Base-by-base conservation (phyloP, 2,888 invertebrate species). In the Ectobius pallidus region DNA sequence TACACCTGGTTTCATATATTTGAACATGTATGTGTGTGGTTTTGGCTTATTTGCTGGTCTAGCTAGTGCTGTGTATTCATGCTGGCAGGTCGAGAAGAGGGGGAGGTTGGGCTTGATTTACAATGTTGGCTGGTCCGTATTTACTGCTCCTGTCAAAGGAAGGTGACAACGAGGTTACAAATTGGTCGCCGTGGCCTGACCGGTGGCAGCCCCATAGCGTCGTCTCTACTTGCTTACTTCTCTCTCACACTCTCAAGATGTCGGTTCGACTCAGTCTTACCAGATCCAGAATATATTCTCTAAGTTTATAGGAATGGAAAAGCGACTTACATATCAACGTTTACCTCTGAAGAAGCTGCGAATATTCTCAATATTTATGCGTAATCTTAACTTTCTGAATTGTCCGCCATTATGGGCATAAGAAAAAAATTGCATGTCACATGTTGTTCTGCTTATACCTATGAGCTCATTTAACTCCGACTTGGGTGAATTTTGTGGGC, bases 141-240 rank as follows among this genome's bases (percentile, higher is more conserved):
- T 72, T 72, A 72, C 72, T 67, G 68, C 72, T 49, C 55, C 68
- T 72, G 72, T 72, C 72, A 72, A 58, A 68, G 58, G 67, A 61
- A 72, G 72, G 72, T 72, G 72, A 72, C 72, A 72, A 68, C 72
- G 67, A 32, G 44, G 72, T 72, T 72, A 72, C 67, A 72, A 72
- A 72, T 72, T 72, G 72, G 72, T 67, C 67, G 72, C 72, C 72
- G 55, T 65, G 65, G 65, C 65, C 46, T 46, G 65, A 65, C 65
- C 65, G 46, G 65, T 65, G 65, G 65, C 65, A 65, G 65, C 65
- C 65, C 65, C 65, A 34, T 65, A 65, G 65, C 65, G 65, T 65
- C 65, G 39, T 63, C 39, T 63, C 34, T 20, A 20, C 22, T 34
- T 39, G 39, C 55, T 69, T 25, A 9, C 16, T 34, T 39, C 52